Evolutionary conservation across 2,888 invertebrate species (phyloP).

Genomic region (Meteorus colon): DNA sequence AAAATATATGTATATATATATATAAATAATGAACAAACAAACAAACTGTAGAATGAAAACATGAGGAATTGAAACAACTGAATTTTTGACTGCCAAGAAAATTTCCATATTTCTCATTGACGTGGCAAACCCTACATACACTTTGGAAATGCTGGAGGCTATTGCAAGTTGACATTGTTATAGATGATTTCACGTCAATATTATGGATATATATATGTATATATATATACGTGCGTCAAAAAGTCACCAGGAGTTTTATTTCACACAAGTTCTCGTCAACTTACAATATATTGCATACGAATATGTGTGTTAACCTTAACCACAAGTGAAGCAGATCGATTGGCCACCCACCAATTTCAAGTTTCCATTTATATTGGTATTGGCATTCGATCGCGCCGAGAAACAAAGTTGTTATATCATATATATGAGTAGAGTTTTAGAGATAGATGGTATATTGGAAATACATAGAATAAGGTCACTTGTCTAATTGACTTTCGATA

Average conservation of each 20-base stretch:
- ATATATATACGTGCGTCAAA: not conserved
- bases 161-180: conserved; percentile 13
- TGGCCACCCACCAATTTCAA: conserved; percentile 13
- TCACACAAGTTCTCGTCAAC: not conserved
- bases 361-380: conserved; percentile 5
- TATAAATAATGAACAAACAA: not conserved
- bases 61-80: not conserved
- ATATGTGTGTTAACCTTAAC: conserved; percentile 1
- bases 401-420: not conserved
- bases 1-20: not conserved
- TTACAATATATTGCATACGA: not conserved
- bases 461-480: not conserved
- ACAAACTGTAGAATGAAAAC: not conserved
- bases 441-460: not conserved
- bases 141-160: not conserved
- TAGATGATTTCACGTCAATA: conserved; percentile 5
- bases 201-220: not conserved
- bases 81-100: conserved; percentile 1
- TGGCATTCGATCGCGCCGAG: not conserved
- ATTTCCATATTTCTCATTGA: conserved; percentile 1
- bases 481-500: conserved; percentile 13
- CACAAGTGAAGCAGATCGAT: conserved; percentile 24
- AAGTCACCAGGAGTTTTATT: not conserved
- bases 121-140: not conserved
- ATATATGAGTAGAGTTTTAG: not conserved